Percentiles rank a stretch among this genome's conserved stretches.
phyloP scores from a whole-genome alignment of 2,797 vertebrate species.

The Champsocephalus gunnari region DNA sequence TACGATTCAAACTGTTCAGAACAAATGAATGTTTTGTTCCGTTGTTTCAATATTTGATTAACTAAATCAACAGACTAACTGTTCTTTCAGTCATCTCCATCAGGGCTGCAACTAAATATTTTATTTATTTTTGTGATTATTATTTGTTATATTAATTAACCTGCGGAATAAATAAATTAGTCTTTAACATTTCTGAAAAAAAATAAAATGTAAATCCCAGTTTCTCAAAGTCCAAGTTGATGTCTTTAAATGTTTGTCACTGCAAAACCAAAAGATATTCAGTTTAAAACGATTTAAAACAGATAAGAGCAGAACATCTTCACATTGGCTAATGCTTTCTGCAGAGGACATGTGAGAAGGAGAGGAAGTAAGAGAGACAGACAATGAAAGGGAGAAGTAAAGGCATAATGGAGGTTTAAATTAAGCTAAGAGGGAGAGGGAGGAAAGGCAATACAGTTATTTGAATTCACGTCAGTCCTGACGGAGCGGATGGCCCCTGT shows the following conservation, averaged over 20 bases:
- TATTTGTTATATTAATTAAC: too few relatives aligned
- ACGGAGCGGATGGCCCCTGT: slow-evolving; percentile 34
- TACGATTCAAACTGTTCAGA: neutral
- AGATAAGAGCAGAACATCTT: too few relatives aligned
- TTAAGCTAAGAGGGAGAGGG: slow-evolving; percentile 26
- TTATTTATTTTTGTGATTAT: too few relatives aligned
- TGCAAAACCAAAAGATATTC: too few relatives aligned
- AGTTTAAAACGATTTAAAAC: too few relatives aligned
- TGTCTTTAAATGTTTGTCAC: too few relatives aligned
- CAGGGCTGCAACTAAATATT: too few relatives aligned
- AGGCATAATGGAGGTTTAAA: slow-evolving; percentile 41
- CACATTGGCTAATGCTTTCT: too few relatives aligned
- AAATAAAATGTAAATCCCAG: too few relatives aligned
- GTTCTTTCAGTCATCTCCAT: neutral
- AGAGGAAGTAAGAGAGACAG: slow-evolving; percentile 22
- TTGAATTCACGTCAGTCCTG: slow-evolving; percentile 51
- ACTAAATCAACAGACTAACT: neutral
- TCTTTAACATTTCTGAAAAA: too few relatives aligned
- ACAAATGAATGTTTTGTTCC: neutral
- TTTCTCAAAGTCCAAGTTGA: too few relatives aligned
- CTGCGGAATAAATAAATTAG: too few relatives aligned
- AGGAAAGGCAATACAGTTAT: slow-evolving; percentile 30
- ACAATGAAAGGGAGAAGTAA: slow-evolving; percentile 31
- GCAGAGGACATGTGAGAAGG: slow-evolving; percentile 4
- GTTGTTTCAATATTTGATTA: neutral